Evolutionary conservation across 2,888 invertebrate genomes (phyloP).

Genomic region (Ornithoptera priamus): DNA sequence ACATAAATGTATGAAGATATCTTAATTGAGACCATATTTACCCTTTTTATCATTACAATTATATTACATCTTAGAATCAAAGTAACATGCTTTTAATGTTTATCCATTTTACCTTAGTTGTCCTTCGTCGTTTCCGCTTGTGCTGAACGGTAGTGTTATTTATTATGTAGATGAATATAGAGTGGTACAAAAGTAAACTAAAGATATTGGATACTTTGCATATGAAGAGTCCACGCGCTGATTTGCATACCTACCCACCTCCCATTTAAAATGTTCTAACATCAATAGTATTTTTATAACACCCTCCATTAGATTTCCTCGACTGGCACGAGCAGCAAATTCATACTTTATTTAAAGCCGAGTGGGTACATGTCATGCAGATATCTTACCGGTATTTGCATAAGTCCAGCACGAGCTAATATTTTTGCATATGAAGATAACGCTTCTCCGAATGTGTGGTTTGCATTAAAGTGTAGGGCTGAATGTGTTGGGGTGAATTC

Average conservation of each 20-base stretch:
- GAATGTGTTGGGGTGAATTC: conserved; percentile 32
- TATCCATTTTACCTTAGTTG: conserved; percentile 4
- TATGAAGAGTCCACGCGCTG: conserved; percentile 77
- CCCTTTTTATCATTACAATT: no score
- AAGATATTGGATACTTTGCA: conserved; percentile 66
- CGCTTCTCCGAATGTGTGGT: conserved; percentile 62
- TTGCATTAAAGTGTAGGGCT: conserved; percentile 36
- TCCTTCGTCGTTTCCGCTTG: neutral
- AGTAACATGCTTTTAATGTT: neutral
- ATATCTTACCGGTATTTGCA: conserved; percentile 62
- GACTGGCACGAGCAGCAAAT: conserved; percentile 56
- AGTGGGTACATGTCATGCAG: conserved; percentile 57
- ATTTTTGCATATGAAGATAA: conserved; percentile 77
- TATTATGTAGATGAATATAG: conserved; percentile 3
- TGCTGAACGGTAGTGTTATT: neutral
- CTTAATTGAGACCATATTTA: no score
- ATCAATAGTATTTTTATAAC: conserved; percentile 59
- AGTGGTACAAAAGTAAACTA: conserved; percentile 29
- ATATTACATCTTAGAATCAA: no score
- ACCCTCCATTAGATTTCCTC: conserved; percentile 56
- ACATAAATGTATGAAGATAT: no score
- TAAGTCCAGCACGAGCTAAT: conserved; percentile 76
- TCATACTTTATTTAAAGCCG: conserved; percentile 58
- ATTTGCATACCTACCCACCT: conserved; percentile 71
- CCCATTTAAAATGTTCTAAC: conserved; percentile 60